Base-by-base conservation (phyloP, 2,888 invertebrate genomes). In the Pemphredon lugubris region DNA sequence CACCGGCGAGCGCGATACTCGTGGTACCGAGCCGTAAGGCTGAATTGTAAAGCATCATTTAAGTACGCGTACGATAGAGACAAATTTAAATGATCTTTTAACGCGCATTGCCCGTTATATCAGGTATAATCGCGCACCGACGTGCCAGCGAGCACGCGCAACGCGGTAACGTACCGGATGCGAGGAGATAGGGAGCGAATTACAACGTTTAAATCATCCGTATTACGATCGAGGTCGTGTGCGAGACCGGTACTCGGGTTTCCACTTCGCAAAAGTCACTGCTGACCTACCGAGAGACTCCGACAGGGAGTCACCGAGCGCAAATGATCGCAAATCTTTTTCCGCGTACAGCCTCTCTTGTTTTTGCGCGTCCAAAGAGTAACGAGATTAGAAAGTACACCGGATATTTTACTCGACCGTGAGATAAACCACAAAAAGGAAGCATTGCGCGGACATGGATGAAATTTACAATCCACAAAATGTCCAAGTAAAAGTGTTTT, bases 141-240 rank as follows among this genome's bases (percentile, higher is more conserved):
- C 48, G 63, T 71, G 65, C 67, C 68, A 54, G 68, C 40, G 58
- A 73, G 54, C 78, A 75, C 75, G 75, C 73, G 71, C 69, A 79
- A 45, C 73, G 58, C 65, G 73, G 53, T 64, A 74, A 60, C 72
- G 53, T 59, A 64, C 79, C 79, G 75, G 77, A 79, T 77, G 73
- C 64, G 51, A 47, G 42, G 63, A 79, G 74, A 79, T 79, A 79
- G 66, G 72, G 75, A 77, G 75, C 65, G 55, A 79, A 77, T 77
- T 77, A 79, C 63, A 50, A 54, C 71, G 71, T 72, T 80, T 75
- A 80, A 80, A 77, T 69, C 69, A 77, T 77, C 70, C 71, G 69
- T 66, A 63, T 73, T 81, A 69, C 61, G 55, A 67, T 71, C 70
- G 66, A 58, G 61, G 53, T 65, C 59, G 63, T 57, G 61, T 42